Evolutionary conservation across 2,888 invertebrate genomes (phyloP), one percentile per base, ranked within the genome.

Genomic region (Notocelia uddmanniana): DNA sequence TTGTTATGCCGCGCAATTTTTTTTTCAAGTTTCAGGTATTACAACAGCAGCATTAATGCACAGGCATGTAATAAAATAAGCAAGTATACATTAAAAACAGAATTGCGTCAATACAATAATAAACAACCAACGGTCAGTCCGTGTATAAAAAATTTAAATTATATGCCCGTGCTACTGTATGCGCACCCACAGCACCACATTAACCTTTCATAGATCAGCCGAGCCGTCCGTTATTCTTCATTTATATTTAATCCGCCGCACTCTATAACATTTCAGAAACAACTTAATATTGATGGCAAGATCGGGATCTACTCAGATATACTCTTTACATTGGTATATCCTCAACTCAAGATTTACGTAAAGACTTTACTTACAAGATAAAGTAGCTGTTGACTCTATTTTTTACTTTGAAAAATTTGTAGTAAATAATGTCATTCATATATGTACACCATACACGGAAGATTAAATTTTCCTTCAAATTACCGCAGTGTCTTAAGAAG

Each of bases 151-250:
- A 52, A 66, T 71, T 59, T 52, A 66, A 60, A 67, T 71, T 59
- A 54, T 59, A 50, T 64, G 23, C 57, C 64, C 23, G 21, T 26
- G 26, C 57, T 34, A 57, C 41, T 54, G 41, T 69, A 69, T 66
- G 52, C 59, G 50, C 60, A 67, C 55, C 55, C 60, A 37, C 67
- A 67, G 58, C 62, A 69, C 21, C 52, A 45, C 71, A 67, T 72
- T 60, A 72, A 72, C 67, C 71, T 72, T 72, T 72, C 67, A 72
- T 72, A 72, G 67, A 67, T 72, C 60, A 55, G 60, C 31, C 60
- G 55, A 52, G 45, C 69, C 45, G 52, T 45, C 59, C 60, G 72
- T 72, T 72, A 68, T 68, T 72, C 67, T 72, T 67, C 67, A 67
- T 72, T 68, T 72, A 72, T 72, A 72, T 72, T 68, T 72, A 72